Evolutionary conservation across 2,113 vertebrate genomes (phyloP).

Genomic region (Tiliqua scincoides): DNA sequence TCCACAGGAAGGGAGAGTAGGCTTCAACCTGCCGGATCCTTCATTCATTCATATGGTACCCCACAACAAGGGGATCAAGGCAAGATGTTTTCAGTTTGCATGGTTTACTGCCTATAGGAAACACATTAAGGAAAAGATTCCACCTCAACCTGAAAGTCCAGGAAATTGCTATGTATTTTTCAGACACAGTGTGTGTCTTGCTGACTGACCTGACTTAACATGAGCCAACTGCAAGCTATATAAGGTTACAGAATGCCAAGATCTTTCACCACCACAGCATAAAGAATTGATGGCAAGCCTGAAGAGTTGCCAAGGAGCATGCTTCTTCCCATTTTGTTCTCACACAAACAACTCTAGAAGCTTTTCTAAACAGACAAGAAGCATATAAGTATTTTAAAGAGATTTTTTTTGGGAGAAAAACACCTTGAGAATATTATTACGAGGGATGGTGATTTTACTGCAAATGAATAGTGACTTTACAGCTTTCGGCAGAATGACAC

Average conservation of each 20-base stretch:
- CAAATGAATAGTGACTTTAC: conserved; percentile 39
- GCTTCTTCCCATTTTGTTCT: too few relatives aligned
- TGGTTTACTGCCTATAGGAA: too few relatives aligned
- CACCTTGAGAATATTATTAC: not conserved
- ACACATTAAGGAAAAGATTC: not conserved
- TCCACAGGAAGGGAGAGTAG: not conserved
- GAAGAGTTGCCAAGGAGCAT: not conserved
- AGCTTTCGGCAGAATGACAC: conserved; percentile 19
- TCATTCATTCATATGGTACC: not conserved
- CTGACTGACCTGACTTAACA: too few relatives aligned
- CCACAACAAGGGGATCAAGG: not conserved
- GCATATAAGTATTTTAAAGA: too few relatives aligned
- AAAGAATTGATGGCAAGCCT: too few relatives aligned
- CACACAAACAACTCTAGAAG: too few relatives aligned
- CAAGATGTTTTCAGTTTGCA: not conserved
- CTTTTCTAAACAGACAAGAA: too few relatives aligned
- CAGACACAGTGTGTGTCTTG: too few relatives aligned
- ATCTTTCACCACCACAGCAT: not conserved
- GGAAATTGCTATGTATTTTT: not conserved
- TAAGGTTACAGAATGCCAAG: not conserved
- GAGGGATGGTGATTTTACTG: conserved; percentile 1
- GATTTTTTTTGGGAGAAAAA: too few relatives aligned
- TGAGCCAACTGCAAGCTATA: too few relatives aligned
- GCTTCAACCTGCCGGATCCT: not conserved
- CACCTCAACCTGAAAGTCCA: not conserved